A percentile compares a stretch with the other conserved stretches of the same genome.
Conservation (phyloP, 2,113 vertebrate genomes). For the Grantiella picta region DNA sequence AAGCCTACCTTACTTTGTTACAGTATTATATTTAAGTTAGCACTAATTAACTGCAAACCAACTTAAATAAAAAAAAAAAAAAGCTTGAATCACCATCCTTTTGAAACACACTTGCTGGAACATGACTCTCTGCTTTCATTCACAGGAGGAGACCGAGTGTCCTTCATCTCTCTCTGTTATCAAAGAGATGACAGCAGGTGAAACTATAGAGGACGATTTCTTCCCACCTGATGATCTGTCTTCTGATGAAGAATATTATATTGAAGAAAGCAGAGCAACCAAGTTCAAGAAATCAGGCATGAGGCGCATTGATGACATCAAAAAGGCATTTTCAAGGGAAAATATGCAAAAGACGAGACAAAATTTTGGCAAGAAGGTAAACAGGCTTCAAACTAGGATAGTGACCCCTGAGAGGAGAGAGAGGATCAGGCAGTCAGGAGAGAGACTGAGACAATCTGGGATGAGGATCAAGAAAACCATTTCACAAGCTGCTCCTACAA, state of each 20-base stretch:
- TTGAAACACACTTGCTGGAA: not conserved
- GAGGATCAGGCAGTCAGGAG: slow-evolving; percentile 88
- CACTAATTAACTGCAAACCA: not conserved
- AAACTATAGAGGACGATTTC: slow-evolving; percentile 77
- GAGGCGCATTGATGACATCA: slow-evolving; percentile 88
- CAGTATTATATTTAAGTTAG: not conserved
- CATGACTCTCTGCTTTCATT: slow-evolving; percentile 47
- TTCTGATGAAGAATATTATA: slow-evolving; percentile 92
- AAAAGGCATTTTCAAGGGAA: slow-evolving; percentile 94
- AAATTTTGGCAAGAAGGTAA: slow-evolving; percentile 89
- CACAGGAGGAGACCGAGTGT: slow-evolving; percentile 84
- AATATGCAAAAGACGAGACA: slow-evolving; percentile 91
- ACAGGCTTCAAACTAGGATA: slow-evolving; percentile 89
- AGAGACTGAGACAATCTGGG: slow-evolving; percentile 86
- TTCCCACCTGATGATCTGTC: slow-evolving; percentile 89
- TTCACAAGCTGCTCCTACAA: slow-evolving; percentile 85
- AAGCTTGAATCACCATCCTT: not conserved
- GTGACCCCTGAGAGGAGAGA: slow-evolving; percentile 90
- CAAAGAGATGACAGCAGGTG: slow-evolving; percentile 71
- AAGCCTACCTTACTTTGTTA: not conserved
- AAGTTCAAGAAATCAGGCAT: slow-evolving; percentile 87
- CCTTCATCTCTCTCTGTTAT: slow-evolving; percentile 86
- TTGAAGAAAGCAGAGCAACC: slow-evolving; percentile 81
- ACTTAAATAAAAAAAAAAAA: not conserved
- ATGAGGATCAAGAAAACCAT: slow-evolving; percentile 88